Evolutionary conservation across 2,797 vertebrate species (phyloP).

Genomic region (Liasis olivaceus): DNA sequence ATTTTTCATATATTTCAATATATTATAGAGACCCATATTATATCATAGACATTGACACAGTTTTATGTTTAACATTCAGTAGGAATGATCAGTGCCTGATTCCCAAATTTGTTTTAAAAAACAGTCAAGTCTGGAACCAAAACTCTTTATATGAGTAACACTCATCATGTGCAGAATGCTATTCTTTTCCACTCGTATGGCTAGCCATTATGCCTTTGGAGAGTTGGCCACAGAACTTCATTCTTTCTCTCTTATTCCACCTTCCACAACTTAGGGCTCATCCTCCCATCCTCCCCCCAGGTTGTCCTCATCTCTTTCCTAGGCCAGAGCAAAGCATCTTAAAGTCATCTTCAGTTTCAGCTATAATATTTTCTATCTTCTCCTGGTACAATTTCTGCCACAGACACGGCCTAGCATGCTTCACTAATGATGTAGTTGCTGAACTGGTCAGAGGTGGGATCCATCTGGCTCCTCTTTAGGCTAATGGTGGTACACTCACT

Average conservation of each 20-base stretch:
- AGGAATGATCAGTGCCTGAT: not conserved
- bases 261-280: not conserved
- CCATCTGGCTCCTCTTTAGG: not conserved
- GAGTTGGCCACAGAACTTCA: not conserved
- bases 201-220: not conserved
- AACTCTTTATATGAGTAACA: not conserved
- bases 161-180: not conserved
- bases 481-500: not conserved
- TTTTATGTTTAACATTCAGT: not conserved
- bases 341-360: not conserved
- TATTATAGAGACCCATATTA: not conserved
- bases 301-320: not conserved
- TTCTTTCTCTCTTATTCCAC: not conserved
- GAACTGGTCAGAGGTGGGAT: not conserved
- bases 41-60: not conserved
- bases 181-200: not conserved
- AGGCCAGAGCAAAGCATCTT: not conserved
- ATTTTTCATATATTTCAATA: not conserved
- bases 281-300: not conserved
- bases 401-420: not conserved
- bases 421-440: not conserved
- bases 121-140: not conserved
- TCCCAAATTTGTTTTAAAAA: not conserved
- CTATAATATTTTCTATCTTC: not conserved
- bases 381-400: not conserved